Evolutionary conservation across 2,797 vertebrate genomes (phyloP).

Genomic region (Erithacus rubecula): DNA sequence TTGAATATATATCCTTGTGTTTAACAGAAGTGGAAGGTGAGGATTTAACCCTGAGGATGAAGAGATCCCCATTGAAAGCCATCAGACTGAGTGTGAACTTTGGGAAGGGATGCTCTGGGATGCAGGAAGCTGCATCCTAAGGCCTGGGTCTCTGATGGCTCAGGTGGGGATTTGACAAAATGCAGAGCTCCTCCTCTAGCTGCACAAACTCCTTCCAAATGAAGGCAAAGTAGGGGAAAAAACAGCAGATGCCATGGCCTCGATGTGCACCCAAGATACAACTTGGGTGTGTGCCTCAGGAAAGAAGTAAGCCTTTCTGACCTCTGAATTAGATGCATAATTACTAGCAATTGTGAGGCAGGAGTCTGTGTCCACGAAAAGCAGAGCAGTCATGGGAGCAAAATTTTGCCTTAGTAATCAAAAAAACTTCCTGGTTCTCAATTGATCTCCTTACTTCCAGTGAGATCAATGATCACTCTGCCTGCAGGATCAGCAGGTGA

Average conservation of each 20-base stretch:
- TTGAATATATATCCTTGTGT: neutral
- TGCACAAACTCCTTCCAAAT: neutral
- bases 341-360: neutral
- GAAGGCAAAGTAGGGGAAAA: neutral
- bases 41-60: neutral
- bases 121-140: neutral
- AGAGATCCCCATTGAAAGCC: neutral
- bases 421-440: neutral
- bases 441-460: neutral
- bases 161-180: neutral
- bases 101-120: neutral
- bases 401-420: neutral
- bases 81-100: neutral
- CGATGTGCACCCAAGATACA: neutral
- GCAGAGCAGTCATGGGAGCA: neutral
- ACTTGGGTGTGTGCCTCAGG: neutral
- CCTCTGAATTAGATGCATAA: neutral
- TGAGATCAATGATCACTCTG: neutral
- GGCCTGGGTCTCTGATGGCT: neutral
- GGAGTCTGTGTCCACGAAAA: neutral
- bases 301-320: neutral
- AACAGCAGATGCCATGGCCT: rapidly evolving
- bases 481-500: slow-evolving; percentile 19
- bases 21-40: neutral
- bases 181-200: neutral